Evolutionary conservation across 2,888 invertebrate species (phyloP).

Genomic region (Limenitis camilla): DNA sequence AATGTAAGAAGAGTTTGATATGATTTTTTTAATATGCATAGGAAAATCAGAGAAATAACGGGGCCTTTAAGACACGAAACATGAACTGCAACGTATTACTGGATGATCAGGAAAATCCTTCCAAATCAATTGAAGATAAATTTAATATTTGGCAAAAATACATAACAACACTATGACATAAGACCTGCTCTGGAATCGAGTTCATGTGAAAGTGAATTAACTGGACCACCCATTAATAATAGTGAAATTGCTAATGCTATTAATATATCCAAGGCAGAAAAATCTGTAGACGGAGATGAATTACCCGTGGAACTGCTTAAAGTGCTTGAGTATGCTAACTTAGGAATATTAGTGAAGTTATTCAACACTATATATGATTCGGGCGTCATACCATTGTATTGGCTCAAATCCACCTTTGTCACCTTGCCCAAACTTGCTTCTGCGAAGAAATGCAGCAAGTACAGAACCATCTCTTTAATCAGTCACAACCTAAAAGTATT

Average conservation of each 20-base stretch:
- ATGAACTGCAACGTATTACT: neutral
- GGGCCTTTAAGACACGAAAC: no score
- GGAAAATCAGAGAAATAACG: no score
- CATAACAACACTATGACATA: slow-evolving; percentile 1
- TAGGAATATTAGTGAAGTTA: neutral
- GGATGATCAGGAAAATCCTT: neutral
- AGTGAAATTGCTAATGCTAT: neutral
- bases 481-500: slow-evolving; percentile 1
- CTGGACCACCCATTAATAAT: neutral
- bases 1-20: neutral
- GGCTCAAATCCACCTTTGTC: slow-evolving; percentile 1
- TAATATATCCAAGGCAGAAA: neutral
- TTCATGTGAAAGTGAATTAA: neutral
- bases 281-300: neutral
- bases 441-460: neutral
- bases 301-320: neutral
- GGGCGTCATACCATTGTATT: slow-evolving; percentile 1
- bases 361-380: neutral
- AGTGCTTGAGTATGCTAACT: neutral
- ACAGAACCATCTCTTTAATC: slow-evolving; percentile 2
- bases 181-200: slow-evolving; percentile 1
- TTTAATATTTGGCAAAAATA: neutral
- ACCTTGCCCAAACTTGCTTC: neutral
- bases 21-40: no score
- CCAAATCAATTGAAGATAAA: neutral